phyloP scores from a whole-genome alignment of 2,797 vertebrate species.

The Nyctalus aviator region DNA sequence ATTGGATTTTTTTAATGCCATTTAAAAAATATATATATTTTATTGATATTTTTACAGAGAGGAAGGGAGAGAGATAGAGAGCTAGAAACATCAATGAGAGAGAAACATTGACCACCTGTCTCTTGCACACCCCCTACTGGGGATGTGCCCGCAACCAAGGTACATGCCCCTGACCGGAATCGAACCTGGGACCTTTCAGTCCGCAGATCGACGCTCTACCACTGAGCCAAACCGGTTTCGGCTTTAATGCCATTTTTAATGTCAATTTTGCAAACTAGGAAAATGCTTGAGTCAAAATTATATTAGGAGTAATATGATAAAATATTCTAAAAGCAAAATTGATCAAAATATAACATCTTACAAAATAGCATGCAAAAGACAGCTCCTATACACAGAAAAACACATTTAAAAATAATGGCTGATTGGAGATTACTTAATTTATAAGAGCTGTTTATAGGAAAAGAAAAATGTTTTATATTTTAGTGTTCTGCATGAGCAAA shows the following conservation, averaged over 20 bases:
- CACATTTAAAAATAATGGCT: constrained; percentile 46
- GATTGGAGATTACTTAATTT: background rate
- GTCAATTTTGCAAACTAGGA: constrained; percentile 24
- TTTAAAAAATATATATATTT: too few species aligned
- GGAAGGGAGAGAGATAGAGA: too few species aligned
- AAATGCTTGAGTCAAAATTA: constrained; percentile 9
- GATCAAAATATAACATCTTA: constrained; percentile 60
- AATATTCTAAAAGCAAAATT: constrained; percentile 57
- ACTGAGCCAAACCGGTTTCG: too few species aligned
- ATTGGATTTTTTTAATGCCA: background rate
- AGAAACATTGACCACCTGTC: too few species aligned
- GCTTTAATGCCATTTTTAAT: background rate
- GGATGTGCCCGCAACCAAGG: too few species aligned
- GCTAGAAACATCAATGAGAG: too few species aligned
- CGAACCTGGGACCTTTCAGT: too few species aligned
- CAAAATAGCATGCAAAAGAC: constrained; percentile 22
- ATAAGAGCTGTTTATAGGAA: constrained; percentile 17
- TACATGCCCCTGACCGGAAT: too few species aligned
- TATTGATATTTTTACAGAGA: too few species aligned
- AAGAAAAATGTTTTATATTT: constrained; percentile 39
- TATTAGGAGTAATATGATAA: constrained; percentile 49
- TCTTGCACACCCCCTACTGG: too few species aligned
- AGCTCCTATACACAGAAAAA: constrained; percentile 1
- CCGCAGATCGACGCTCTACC: too few species aligned
- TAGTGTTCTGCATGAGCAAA: constrained; percentile 1